These are phyloP conservation scores for Bimastos eiseni DNA, from an alignment of 2,888 invertebrate species.

Conservation along the genomic window DNA sequence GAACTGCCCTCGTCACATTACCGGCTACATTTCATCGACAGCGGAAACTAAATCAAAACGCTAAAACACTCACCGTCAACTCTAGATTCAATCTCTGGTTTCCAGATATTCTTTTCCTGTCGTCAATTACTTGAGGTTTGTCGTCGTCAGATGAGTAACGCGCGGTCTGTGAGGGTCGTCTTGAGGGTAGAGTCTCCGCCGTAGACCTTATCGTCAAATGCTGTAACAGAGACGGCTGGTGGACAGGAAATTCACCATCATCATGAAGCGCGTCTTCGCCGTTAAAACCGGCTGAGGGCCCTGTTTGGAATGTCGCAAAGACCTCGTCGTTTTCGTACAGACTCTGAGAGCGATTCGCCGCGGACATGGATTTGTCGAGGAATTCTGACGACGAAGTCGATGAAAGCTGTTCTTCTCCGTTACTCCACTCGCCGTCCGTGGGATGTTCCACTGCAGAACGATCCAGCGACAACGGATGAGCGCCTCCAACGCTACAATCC, in stretches of 20 bases:
- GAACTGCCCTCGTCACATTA: too few relatives aligned
- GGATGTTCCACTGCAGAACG: not conserved
- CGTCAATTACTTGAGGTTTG: not conserved
- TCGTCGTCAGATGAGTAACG: not conserved
- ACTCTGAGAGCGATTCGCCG: not conserved
- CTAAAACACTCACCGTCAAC: not conserved
- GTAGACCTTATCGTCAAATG: not conserved
- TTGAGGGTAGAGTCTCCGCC: not conserved
- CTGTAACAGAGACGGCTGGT: not conserved
- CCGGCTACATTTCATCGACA: not conserved
- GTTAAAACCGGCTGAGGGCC: not conserved
- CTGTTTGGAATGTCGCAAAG: not conserved
- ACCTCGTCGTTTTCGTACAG: not conserved
- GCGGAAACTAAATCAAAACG: not conserved
- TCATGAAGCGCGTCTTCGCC: not conserved
- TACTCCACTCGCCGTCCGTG: not conserved
- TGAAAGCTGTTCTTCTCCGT: not conserved
- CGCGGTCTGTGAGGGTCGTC: not conserved
- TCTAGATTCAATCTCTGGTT: not conserved
- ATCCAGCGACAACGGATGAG: not conserved
- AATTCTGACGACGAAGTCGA: not conserved
- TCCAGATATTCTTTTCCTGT: not conserved
- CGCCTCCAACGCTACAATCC: not conserved
- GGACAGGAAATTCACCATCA: not conserved
- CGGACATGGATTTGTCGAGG: not conserved